phyloP scores from a whole-genome alignment of 2,797 vertebrate species.

The Pseudochaenichthys georgianus region DNA sequence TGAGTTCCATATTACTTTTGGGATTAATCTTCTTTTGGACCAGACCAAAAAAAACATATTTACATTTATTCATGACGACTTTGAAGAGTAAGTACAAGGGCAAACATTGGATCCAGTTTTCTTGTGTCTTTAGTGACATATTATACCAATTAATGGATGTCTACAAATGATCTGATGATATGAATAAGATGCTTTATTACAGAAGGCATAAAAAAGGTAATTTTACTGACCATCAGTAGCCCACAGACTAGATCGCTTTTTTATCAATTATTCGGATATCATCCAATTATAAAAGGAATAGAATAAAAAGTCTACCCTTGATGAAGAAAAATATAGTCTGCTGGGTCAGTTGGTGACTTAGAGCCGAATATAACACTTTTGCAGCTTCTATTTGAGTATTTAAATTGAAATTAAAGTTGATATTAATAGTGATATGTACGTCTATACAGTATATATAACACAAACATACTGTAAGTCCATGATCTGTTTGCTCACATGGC shows the following conservation, averaged over 20 bases:
- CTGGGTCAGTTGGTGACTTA: not conserved
- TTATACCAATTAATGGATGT: not conserved
- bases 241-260: not conserved
- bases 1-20: not conserved
- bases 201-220: not conserved
- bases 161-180: not conserved
- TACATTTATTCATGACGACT: not conserved
- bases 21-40: not conserved
- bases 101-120: not conserved
- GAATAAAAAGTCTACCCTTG: not conserved
- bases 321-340: not conserved
- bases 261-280: constrained; percentile 14
- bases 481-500: constrained; percentile 63
- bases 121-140: not conserved
- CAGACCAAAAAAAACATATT: not conserved
- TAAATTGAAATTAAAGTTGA: too few species aligned
- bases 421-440: too few species aligned
- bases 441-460: too few species aligned
- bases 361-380: not conserved
- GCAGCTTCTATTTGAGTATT: too few species aligned
- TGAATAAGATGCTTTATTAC: not conserved
- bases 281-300: not conserved
- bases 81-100: not conserved
- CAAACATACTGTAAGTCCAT: constrained; percentile 74
- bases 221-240: constrained; percentile 1